phyloP scores from a whole-genome alignment of 2,113 vertebrate genomes.

The Brienomyrus brachyistius region DNA sequence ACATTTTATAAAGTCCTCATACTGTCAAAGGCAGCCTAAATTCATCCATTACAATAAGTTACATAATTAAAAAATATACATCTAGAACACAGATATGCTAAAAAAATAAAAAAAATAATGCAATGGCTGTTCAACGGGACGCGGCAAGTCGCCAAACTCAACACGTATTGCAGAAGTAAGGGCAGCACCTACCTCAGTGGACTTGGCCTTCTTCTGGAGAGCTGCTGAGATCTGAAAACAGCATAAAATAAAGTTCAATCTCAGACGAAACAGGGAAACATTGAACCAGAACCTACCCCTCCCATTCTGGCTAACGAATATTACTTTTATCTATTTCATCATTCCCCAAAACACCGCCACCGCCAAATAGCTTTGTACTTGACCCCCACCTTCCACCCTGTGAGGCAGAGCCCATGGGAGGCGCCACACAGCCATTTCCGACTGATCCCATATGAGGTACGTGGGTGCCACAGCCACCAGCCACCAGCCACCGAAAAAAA shows the following conservation, averaged over 20 bases:
- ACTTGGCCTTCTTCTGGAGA: constrained; percentile 55
- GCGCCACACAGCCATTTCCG: not conserved
- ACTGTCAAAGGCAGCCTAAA: not conserved
- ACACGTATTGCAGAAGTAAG: not conserved
- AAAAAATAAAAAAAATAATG: not conserved
- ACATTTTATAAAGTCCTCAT: not conserved
- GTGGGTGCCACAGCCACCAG: not conserved
- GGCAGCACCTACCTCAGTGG: constrained; percentile 58
- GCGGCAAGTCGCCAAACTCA: not conserved
- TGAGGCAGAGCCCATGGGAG: not conserved
- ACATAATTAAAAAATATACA: not conserved
- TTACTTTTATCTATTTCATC: not conserved
- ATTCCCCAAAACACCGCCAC: not conserved
- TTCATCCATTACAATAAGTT: not conserved
- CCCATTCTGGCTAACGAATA: not conserved
- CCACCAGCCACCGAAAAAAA: not conserved
- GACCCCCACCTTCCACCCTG: not conserved
- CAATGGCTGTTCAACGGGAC: not conserved
- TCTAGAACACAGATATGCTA: not conserved
- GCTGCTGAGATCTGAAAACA: constrained; percentile 68
- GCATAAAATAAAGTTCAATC: not conserved
- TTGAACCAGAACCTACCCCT: not conserved
- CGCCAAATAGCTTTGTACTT: not conserved
- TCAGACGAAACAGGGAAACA: not conserved
- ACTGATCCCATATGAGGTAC: not conserved